Percentiles rank a stretch among this genome's conserved stretches.
Conservation (phyloP, 2,113 vertebrate species). For the Emydura subglobosa region DNA sequence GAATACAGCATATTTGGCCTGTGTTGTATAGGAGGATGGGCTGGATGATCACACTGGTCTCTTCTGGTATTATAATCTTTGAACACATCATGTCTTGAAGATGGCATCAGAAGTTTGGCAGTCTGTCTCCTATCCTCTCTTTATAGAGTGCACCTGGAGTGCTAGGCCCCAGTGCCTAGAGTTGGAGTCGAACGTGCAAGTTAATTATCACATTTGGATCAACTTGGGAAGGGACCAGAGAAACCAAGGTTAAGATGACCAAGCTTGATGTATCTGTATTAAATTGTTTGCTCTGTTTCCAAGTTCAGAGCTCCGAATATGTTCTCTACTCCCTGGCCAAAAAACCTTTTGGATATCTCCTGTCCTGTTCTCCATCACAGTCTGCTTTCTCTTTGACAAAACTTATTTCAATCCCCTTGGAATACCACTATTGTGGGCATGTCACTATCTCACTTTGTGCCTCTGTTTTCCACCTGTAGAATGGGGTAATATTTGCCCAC, state of each 20-base stretch:
- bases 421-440: not conserved
- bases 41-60: not conserved
- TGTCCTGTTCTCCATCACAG: not conserved
- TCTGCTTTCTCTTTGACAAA: not conserved
- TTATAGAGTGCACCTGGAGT: rapidly evolving
- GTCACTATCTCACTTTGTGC: not conserved
- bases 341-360: not conserved
- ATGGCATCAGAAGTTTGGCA: not conserved
- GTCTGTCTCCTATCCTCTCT: not conserved
- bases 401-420: not conserved
- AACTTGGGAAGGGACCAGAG: not conserved
- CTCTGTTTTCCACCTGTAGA: not conserved
- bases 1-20: not conserved
- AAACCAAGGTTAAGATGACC: not conserved
- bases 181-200: not conserved
- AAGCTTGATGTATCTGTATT: not conserved
- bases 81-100: rapidly evolving
- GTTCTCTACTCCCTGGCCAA: not conserved
- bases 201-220: not conserved
- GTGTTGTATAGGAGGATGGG: not conserved
- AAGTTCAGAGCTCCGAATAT: not conserved
- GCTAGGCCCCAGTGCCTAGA: rapidly evolving
- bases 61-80: not conserved
- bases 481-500: not conserved
- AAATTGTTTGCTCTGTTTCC: rapidly evolving